These are phyloP conservation scores for Chiridota heheva DNA, from an alignment of 35 echinoderm and acorn worm genomes.

Conservation along the genomic window DNA sequence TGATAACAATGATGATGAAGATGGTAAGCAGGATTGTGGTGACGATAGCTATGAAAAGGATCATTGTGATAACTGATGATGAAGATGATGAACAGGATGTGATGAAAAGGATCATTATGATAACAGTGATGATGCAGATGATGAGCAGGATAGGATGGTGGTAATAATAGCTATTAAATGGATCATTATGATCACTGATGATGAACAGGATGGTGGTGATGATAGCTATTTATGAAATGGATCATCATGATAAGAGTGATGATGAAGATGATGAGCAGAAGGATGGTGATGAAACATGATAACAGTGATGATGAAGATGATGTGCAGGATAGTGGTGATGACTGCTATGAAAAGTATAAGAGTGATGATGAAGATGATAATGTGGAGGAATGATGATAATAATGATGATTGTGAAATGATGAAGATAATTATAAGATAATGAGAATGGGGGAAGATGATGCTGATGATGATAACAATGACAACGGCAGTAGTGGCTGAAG, in stretches of 20 bases:
- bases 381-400: constrained; percentile 3
- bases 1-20: constrained; percentile 1
- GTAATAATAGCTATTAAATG: background rate
- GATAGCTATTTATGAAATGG: background rate
- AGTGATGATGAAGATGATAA: constrained; percentile 22
- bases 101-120: no score
- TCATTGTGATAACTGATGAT: background rate
- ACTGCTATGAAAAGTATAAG: background rate
- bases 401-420: background rate
- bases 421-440: background rate
- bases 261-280: background rate
- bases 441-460: no score
- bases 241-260: background rate
- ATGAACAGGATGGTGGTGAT: background rate
- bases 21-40: background rate
- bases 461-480: no score
- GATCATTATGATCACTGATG: background rate
- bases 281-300: no score
- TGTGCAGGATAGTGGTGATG: background rate
- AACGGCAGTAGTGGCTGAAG: no score
- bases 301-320: background rate
- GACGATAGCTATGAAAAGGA: no score
- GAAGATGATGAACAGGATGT: background rate
- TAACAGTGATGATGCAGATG: constrained; percentile 9
- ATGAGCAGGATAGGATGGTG: background rate